These are phyloP conservation scores for Azemiops feae DNA, from an alignment of 2,113 vertebrate species.

Conservation along the genomic window DNA sequence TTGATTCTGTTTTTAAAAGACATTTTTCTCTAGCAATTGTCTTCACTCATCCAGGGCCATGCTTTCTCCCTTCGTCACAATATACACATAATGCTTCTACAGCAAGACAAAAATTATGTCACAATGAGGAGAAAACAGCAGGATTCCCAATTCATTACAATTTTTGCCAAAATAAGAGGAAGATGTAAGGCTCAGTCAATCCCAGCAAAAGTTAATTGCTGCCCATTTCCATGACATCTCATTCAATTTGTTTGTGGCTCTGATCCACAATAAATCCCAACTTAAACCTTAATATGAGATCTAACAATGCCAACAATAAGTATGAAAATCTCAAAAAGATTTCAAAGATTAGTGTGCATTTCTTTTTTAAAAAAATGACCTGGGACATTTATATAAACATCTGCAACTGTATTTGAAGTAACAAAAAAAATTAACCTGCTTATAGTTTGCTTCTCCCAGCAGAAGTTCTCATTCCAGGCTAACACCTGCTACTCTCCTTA, in stretches of 20 bases:
- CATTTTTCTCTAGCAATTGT: neutral
- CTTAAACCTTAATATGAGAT: neutral
- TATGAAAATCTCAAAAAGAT: neutral
- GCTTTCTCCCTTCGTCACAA: neutral
- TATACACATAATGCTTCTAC: neutral
- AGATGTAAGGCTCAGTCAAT: neutral
- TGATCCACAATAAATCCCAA: neutral
- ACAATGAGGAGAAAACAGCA: neutral
- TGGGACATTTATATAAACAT: neutral
- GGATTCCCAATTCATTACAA: neutral
- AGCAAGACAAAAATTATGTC: no score
- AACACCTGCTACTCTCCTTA: neutral
- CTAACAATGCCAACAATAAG: neutral
- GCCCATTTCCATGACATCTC: neutral
- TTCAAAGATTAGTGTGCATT: neutral
- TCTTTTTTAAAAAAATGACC: neutral
- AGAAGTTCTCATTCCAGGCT: neutral
- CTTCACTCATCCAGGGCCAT: neutral
- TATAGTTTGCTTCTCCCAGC: neutral
- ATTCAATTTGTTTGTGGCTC: neutral
- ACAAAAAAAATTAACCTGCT: neutral
- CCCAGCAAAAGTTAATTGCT: neutral
- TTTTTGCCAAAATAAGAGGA: slow-evolving; percentile 24
- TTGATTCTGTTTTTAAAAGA: neutral
- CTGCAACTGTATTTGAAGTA: neutral